These are phyloP conservation scores for Rhincodon typus DNA, from an alignment of 2,797 vertebrate genomes.

Conservation along the genomic window DNA sequence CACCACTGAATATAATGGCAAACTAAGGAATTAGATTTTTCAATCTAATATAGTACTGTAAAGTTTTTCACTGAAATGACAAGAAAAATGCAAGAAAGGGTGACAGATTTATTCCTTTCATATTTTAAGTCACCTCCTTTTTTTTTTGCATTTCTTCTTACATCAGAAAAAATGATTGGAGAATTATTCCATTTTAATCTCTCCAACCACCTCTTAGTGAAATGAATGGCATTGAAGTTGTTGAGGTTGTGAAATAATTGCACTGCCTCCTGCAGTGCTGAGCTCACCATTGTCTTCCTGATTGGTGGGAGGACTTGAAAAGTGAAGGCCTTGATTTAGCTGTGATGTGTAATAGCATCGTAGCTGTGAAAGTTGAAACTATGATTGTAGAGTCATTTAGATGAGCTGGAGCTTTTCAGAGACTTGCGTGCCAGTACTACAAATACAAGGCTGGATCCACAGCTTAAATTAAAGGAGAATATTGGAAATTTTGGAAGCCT, in stretches of 20 bases:
- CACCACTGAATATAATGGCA: background rate
- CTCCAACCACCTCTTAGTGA: background rate
- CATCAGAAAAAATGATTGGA: slow-evolving; percentile 12
- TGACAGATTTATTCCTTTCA: slow-evolving; percentile 9
- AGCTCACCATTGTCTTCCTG: background rate
- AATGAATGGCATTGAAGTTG: slow-evolving; percentile 17
- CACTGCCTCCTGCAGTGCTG: background rate
- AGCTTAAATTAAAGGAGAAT: background rate
- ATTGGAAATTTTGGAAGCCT: background rate
- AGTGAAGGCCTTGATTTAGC: background rate
- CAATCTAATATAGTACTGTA: background rate
- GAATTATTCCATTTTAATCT: slow-evolving; percentile 5
- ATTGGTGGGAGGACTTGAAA: background rate
- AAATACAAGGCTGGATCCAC: background rate
- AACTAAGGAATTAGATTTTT: slow-evolving; percentile 33
- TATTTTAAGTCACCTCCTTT: background rate
- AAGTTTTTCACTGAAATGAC: background rate
- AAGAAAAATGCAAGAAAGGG: background rate
- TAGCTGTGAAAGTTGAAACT: background rate
- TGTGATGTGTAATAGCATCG: background rate
- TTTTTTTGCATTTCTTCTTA: background rate
- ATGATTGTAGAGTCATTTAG: background rate
- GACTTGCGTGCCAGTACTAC: background rate
- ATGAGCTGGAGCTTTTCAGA: background rate
- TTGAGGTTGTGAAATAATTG: background rate